Percentiles rank a stretch among this genome's conserved stretches.
Conservation (phyloP, 2,113 vertebrate genomes). For the Xenus cinereus region DNA sequence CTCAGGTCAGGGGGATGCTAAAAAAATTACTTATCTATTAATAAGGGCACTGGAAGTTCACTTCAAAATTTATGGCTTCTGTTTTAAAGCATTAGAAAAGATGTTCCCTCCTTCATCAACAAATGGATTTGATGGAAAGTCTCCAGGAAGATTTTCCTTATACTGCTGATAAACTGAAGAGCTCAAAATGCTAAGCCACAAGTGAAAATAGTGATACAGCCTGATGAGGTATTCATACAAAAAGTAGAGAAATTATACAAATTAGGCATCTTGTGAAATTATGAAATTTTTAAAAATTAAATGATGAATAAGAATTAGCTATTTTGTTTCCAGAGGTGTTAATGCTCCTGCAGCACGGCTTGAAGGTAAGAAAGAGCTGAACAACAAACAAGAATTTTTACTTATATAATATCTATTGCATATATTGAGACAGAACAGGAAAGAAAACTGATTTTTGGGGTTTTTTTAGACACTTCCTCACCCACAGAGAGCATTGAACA, state of each 20-base stretch:
- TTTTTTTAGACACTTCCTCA: neutral
- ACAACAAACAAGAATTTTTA: neutral
- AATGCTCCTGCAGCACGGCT: neutral
- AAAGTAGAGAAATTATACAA: neutral
- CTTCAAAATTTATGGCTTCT: neutral
- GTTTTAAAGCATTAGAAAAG: neutral
- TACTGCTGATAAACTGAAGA: neutral
- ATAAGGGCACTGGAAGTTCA: neutral
- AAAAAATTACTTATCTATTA: neutral
- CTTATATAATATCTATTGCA: neutral
- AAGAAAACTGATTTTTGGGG: neutral
- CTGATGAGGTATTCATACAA: neutral
- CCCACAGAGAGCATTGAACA: neutral
- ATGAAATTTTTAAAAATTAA: neutral
- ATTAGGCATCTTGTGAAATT: neutral
- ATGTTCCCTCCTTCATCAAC: conserved; percentile 45
- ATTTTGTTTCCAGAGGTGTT: neutral
- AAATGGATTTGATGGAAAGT: conserved; percentile 55
- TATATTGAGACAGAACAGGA: neutral
- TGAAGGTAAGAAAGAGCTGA: neutral
- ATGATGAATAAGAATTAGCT: neutral
- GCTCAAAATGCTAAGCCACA: neutral
- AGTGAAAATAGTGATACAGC: neutral
- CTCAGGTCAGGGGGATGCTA: neutral
- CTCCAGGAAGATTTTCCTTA: conserved; percentile 39